phyloP scores from a whole-genome alignment of 2,113 vertebrate genomes.

The Aegotheles bennettii region DNA sequence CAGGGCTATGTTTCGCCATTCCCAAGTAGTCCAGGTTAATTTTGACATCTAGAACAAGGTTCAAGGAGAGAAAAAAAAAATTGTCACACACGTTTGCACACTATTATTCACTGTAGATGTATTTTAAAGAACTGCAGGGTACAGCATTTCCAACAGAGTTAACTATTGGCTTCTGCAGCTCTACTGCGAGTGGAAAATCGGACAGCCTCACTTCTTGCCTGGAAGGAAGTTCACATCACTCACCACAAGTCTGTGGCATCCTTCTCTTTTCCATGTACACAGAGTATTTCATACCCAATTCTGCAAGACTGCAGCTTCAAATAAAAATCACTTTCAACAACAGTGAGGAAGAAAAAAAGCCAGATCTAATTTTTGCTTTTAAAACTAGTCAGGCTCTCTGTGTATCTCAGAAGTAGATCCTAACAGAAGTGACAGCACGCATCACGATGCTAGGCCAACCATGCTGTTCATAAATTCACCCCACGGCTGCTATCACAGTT shows the following conservation, averaged over 20 bases:
- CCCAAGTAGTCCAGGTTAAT: conserved; percentile 57
- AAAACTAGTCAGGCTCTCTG: background rate
- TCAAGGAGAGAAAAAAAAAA: conserved; percentile 10
- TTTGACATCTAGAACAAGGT: conserved; percentile 55
- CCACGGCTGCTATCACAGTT: background rate
- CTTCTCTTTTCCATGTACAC: background rate
- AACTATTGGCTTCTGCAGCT: background rate
- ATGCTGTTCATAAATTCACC: background rate
- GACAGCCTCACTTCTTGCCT: background rate
- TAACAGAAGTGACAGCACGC: background rate
- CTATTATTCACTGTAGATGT: background rate
- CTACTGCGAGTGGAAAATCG: background rate
- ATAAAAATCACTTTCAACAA: background rate
- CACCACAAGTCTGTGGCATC: background rate
- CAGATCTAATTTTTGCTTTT: background rate
- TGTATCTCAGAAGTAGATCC: background rate
- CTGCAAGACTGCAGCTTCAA: background rate
- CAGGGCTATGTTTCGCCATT: conserved; percentile 51
- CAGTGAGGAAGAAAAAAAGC: fast-evolving
- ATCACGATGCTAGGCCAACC: background rate
- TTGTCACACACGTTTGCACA: background rate
- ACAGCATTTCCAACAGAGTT: background rate
- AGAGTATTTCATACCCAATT: background rate
- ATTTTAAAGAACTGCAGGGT: background rate
- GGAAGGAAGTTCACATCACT: background rate